Evolutionary conservation across 2,888 invertebrate species (phyloP), one percentile per base, ranked within the genome.

Genomic region (Pantelozetes paolii): DNA sequence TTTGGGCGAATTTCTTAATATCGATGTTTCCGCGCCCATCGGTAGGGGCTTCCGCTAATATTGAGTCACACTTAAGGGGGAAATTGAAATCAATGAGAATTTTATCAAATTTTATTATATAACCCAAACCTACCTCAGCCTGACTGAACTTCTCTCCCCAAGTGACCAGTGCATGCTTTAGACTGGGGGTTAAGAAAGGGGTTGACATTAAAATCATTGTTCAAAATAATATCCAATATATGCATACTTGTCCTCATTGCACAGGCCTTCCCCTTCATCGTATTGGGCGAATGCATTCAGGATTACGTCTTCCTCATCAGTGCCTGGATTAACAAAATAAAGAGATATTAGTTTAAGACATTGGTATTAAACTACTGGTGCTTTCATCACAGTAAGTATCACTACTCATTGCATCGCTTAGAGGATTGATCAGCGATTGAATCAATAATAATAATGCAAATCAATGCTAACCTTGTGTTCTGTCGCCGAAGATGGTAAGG

Each of bases 271-370:
- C 50, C 88, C 81, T 79, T 89, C 89, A 84, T 94, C 93, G 86
- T 94, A 94, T 84, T 91, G 89, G 85, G 89, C 90, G 89, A 95
- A 94, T 83, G 94, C 94, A 83, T 88, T 90, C 84, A 91, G 88
- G 84, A 95, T 92, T 81, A 92, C 92, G 79, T 91, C 92, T 82
- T 94, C 94, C 80, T 94, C 94, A 84, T 94, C 94, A 80, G 89
- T 86, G 82, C 89, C 91, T 81, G 92, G 90, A 91, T 94, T 93
- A 83, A 94, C 90, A 85, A 87, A 94, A 94, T 8, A 36, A 5
- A 36, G 36, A 36, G 6, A 36, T 36, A 36, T 36, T 5, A 36
- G 36, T 36, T 36, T 5, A 8, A 11, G 36, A 36, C 36, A 36
- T 36, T n/a, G n/a, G n/a, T n/a, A n/a, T n/a, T n/a, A n/a, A n/a